Evolutionary conservation across 2,797 vertebrate species (phyloP), one percentile per base, ranked within the genome.

Genomic region (Sebastes taczanowskii): DNA sequence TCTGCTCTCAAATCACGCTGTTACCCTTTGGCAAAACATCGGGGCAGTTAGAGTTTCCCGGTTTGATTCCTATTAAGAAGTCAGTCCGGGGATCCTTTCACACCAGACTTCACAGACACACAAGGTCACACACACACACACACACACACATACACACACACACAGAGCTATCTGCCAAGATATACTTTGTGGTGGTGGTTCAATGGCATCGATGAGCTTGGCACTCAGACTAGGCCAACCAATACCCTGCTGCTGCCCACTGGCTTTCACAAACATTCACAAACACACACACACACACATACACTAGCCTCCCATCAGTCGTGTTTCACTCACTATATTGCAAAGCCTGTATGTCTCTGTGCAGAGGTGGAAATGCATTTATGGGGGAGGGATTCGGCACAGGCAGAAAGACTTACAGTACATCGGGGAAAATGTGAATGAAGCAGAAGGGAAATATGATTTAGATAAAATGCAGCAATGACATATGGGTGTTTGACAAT

Each of bases 161-260:
- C 35, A 78, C 16, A 85, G 30, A 77, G 25, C 74, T 71, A 29
- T 73, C 84, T 88, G 87, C 85, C 84, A 90, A 84, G 81, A 81
- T 84, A 77, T 74, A 83, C 79, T 84, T 88, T 71, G 73, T 87
- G 89, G 64, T 89, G 74, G 71, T 78, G 74, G 78, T 88, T 86
- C 77, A 79, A 82, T 86, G 85, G 70, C 80, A 90, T 90, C 78
- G 63, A 81, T 89, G 79, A 80, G 78, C 81, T 88, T 91, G 82
- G 83, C 84, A 74, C 78, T 80, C 83, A 85, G 68, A 86, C 71
- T 58, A 55, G 72, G 61, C 77, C 68, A 82, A 74, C 73, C 62
- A 70, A 77, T 80, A 86, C 66, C 18, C 46, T 49, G 38, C 77
- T 69, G 68, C 78, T 89, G 78, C 84, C 85, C 81, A 84, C 86